Conservation (phyloP, 2,113 vertebrate species). For the Rhynchomys soricoides region DNA sequence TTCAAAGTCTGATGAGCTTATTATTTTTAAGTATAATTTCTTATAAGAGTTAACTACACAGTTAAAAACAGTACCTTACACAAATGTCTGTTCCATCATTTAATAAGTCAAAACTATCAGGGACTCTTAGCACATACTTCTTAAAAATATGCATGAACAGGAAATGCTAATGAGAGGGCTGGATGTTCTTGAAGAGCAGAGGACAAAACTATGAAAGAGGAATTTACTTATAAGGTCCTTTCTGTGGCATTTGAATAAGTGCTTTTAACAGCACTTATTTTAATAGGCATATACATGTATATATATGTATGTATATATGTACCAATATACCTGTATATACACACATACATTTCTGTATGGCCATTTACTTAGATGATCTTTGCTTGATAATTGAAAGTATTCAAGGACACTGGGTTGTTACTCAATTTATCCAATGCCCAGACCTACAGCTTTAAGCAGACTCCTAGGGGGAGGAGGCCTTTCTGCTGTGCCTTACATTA, state of each 20-base stretch:
- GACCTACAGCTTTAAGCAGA: background rate
- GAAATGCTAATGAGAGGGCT: background rate
- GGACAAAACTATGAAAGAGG: background rate
- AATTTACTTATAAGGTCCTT: background rate
- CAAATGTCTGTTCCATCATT: background rate
- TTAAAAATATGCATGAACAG: background rate
- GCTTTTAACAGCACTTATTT: background rate
- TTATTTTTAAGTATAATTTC: background rate
- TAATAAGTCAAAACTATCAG: background rate
- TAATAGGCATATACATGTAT: background rate
- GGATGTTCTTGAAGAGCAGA: background rate
- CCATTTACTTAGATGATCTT: conserved; percentile 27
- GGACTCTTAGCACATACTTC: background rate
- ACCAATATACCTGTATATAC: no score
- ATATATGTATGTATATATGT: no score
- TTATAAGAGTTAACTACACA: background rate
- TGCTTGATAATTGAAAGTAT: conserved; percentile 26
- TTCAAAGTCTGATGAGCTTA: background rate
- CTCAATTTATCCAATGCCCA: background rate
- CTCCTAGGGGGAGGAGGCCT: background rate
- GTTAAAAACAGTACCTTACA: background rate
- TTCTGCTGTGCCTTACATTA: conserved; percentile 1
- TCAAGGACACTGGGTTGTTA: background rate
- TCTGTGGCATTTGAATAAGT: background rate
- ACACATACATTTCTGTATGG: background rate